Evolutionary conservation across 2,113 vertebrate genomes (phyloP).

Genomic region (Ardeotis arabs): DNA sequence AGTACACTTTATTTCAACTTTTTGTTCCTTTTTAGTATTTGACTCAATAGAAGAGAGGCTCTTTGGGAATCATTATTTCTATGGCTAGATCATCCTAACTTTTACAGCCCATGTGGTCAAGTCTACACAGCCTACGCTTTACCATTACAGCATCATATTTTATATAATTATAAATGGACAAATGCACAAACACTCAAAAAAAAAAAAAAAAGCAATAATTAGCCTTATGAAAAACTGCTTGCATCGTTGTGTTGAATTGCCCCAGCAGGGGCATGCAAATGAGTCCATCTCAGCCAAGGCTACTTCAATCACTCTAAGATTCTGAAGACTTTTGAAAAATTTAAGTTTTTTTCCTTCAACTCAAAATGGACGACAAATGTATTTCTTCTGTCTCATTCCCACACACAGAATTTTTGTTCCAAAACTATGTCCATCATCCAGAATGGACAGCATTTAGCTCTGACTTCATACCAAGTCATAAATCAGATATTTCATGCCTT

Average conservation of each 20-base stretch:
- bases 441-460: neutral
- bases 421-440: neutral
- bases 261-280: neutral
- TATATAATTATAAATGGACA: neutral
- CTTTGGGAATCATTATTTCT: neutral
- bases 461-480: neutral
- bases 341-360: rapidly evolving
- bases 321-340: neutral
- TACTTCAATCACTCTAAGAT: neutral
- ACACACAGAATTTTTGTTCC: neutral
- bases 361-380: neutral
- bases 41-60: neutral
- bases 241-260: neutral
- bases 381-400: neutral
- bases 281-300: neutral
- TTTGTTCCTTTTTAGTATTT: conserved; percentile 1
- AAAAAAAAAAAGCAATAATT: neutral
- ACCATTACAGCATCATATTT: neutral
- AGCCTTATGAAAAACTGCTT: neutral
- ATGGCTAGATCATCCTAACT: neutral
- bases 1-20: neutral
- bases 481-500: neutral
- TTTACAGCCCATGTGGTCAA: neutral
- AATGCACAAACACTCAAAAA: neutral
- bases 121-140: neutral